A percentile compares a stretch with the other conserved stretches of the same genome.
These are phyloP conservation scores for Platyrinchus mystaceus DNA, from an alignment of 2,797 vertebrate species.

Conservation along the genomic window DNA sequence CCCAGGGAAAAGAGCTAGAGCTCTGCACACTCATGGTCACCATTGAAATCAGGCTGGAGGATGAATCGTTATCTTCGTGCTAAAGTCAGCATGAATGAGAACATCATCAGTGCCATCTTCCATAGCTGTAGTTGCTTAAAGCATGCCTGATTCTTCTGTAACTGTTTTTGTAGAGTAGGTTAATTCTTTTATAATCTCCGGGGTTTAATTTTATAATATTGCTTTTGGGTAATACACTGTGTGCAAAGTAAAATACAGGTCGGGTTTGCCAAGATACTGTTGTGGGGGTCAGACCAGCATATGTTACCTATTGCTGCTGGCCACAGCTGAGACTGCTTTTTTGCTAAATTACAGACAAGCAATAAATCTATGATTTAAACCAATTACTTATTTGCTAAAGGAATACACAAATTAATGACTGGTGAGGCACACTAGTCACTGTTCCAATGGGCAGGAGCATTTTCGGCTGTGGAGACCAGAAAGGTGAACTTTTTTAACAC, in stretches of 20 bases:
- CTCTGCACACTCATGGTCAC: rapidly evolving
- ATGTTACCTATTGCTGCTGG: neutral
- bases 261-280: neutral
- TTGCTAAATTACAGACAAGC: neutral
- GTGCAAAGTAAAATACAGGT: neutral
- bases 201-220: neutral
- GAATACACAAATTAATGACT: neutral
- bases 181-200: neutral
- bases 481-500: too few species aligned
- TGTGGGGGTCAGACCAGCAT: neutral
- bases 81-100: neutral
- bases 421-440: neutral
- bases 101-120: rapidly evolving
- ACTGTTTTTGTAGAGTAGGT: neutral
- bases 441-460: neutral
- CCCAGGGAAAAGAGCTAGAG: neutral
- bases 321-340: neutral
- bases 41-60: neutral
- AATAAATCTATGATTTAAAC: neutral
- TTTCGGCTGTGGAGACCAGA: neutral
- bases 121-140: neutral
- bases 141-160: neutral
- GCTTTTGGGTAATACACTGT: neutral
- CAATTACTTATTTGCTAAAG: neutral
- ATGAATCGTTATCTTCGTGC: neutral